Evolutionary conservation across 2,888 invertebrate genomes (phyloP).

Genomic region (Microplitis deprimator): DNA sequence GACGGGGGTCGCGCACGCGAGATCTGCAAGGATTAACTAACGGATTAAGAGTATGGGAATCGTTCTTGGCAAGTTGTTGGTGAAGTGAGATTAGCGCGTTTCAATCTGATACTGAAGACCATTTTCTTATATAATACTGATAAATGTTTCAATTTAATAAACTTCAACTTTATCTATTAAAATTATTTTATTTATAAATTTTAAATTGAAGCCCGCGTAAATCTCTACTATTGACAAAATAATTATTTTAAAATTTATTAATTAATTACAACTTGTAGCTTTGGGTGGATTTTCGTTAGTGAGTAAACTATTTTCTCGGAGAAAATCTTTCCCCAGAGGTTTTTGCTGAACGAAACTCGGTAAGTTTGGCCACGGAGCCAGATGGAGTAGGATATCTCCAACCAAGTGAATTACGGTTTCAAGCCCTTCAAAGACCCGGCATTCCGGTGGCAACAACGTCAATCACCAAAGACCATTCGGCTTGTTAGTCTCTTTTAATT

Average conservation of each 20-base stretch:
- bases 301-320: conserved; percentile 25
- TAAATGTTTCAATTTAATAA: conserved; percentile 20
- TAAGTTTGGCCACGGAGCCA: not conserved
- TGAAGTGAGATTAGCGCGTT: conserved; percentile 27
- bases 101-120: conserved; percentile 23
- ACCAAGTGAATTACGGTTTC: no score
- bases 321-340: conserved; percentile 15
- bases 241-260: conserved; percentile 5
- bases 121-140: not conserved
- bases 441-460: no score
- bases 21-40: conserved; percentile 20
- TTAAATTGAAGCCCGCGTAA: not conserved
- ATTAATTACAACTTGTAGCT: conserved; percentile 26
- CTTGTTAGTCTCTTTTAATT: no score
- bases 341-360: not conserved
- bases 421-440: no score
- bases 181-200: not conserved
- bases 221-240: not conserved
- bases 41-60: conserved; percentile 26
- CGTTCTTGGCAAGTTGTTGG: conserved; percentile 19
- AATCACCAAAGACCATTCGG: no score
- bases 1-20: conserved; percentile 30
- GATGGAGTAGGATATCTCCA: not conserved
- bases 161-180: not conserved
- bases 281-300: conserved; percentile 27